Evolutionary conservation across 2,113 vertebrate species (phyloP).

Genomic region (Onychostoma macrolepis): DNA sequence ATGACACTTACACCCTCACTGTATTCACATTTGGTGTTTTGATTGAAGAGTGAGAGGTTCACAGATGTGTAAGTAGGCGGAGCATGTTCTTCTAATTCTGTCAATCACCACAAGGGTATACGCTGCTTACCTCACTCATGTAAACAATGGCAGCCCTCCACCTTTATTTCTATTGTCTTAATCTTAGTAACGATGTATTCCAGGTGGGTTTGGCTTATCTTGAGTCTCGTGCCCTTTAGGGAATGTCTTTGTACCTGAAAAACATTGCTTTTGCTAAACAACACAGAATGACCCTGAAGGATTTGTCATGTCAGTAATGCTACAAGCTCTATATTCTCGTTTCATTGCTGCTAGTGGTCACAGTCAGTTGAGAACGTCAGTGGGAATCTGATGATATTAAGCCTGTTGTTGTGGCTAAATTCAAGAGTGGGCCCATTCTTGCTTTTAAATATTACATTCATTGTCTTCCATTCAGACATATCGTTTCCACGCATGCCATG

Average conservation of each 20-base stretch:
- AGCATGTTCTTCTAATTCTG: background rate
- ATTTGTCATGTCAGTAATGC: background rate
- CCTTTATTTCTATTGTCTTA: background rate
- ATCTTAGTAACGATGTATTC: background rate
- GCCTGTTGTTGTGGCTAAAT: slow-evolving; percentile 15
- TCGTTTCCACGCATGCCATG: background rate
- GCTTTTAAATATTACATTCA: background rate
- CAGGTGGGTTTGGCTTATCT: background rate
- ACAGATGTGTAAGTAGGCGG: background rate
- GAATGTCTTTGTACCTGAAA: background rate
- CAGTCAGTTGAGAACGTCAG: background rate
- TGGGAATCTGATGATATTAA: slow-evolving; percentile 8
- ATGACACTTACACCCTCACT: background rate
- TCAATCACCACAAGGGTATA: background rate
- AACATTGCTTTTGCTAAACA: background rate
- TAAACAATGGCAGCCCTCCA: slow-evolving; percentile 5
- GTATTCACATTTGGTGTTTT: background rate
- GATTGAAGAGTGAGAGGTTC: background rate
- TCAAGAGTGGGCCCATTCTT: background rate
- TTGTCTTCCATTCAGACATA: background rate
- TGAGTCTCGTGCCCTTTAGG: background rate
- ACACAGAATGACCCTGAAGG: background rate
- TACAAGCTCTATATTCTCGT: background rate
- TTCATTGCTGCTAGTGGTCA: background rate
- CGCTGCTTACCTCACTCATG: background rate